Conservation (phyloP, 2,113 vertebrate species). For the Platycercus adscitus region DNA sequence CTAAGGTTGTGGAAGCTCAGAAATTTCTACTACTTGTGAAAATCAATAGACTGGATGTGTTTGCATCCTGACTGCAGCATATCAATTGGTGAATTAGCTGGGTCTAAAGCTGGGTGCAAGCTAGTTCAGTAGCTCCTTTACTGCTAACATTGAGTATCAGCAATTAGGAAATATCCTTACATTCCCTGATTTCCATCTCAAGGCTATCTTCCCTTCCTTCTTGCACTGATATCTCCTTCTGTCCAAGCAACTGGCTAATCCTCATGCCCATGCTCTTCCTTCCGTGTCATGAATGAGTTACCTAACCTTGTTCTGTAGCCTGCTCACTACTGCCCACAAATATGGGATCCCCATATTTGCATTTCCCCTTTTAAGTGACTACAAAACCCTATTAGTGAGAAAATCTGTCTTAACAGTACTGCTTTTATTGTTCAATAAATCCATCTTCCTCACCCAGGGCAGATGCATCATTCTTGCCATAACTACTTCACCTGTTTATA, state of each 20-base stretch:
- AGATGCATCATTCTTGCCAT: not conserved
- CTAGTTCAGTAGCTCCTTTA: not conserved
- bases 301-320: not conserved
- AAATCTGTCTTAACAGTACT: not conserved
- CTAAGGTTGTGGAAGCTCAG: not conserved
- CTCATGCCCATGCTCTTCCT: not conserved
- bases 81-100: not conserved
- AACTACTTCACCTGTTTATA: not conserved
- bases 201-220: not conserved
- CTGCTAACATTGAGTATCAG: not conserved
- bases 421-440: not conserved
- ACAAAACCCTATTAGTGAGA: not conserved
- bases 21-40: not conserved
- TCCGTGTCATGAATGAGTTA: not conserved
- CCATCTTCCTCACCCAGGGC: rapidly evolving
- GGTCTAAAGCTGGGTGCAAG: not conserved
- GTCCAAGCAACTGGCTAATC: not conserved
- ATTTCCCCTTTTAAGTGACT: not conserved
- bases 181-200: not conserved
- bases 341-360: not conserved
- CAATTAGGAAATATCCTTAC: not conserved
- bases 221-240: not conserved
- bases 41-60: not conserved
- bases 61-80: not conserved
- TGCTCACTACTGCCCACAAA: not conserved